These are phyloP conservation scores for Catocala sponsa DNA, from an alignment of 2,888 invertebrate genomes.

Conservation along the genomic window DNA sequence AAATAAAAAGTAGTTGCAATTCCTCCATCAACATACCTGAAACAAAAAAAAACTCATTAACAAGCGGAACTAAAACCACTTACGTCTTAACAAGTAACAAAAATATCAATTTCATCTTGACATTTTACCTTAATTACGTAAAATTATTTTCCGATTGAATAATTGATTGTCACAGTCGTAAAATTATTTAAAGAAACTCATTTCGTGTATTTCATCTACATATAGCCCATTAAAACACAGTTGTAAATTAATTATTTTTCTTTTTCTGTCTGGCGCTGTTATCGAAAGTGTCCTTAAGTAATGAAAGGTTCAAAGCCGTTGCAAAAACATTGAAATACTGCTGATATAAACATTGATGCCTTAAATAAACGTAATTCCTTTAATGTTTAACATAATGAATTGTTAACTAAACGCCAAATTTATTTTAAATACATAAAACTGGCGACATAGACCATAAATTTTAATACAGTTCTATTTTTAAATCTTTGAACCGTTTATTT, in stretches of 20 bases:
- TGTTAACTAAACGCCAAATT: too few species aligned
- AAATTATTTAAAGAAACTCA: not conserved
- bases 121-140: not conserved
- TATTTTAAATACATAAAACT: too few species aligned
- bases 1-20: not conserved
- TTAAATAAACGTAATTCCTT: slow-evolving; percentile 6
- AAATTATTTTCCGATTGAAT: not conserved
- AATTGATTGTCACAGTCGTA: not conserved
- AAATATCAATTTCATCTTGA: not conserved
- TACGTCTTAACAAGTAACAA: not conserved
- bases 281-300: slow-evolving; percentile 54
- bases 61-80: not conserved
- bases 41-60: slow-evolving; percentile 21
- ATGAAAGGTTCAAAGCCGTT: slow-evolving; percentile 57
- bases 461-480: too few species aligned
- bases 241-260: slow-evolving; percentile 22
- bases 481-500: too few species aligned
- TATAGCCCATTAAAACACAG: slow-evolving; percentile 1
- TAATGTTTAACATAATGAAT: too few species aligned
- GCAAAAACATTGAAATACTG: slow-evolving; percentile 44
- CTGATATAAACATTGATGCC: slow-evolving; percentile 39
- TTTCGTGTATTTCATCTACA: slow-evolving; percentile 6
- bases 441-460: too few species aligned
- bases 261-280: slow-evolving; percentile 45
- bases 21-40: slow-evolving; percentile 29